A percentile compares a stretch with the other conserved stretches of the same genome.
Conservation (phyloP, 2,113 vertebrate species). For the Propithecus coquereli region DNA sequence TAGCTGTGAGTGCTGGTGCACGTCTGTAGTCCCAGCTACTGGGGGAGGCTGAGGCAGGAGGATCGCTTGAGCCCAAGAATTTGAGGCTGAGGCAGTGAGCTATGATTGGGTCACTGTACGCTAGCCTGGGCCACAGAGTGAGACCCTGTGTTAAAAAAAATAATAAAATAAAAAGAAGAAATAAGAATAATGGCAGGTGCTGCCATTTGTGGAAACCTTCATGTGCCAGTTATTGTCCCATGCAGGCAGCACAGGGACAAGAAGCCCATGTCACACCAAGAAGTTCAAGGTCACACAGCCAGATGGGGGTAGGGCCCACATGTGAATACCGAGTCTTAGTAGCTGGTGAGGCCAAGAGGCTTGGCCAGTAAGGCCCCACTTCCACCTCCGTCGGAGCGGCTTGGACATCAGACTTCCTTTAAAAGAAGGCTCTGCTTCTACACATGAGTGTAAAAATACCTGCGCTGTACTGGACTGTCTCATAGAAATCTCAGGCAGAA, state of each 20-base stretch:
- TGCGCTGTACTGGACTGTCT: neutral
- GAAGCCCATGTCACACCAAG: rapidly evolving
- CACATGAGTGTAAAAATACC: neutral
- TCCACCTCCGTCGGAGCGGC: neutral
- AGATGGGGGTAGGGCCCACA: neutral
- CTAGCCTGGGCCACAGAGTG: no score
- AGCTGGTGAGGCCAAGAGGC: neutral
- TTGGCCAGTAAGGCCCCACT: neutral
- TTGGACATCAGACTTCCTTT: neutral
- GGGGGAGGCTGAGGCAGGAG: no score
- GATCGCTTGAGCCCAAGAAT: no score
- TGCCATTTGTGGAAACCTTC: neutral
- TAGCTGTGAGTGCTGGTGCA: no score
- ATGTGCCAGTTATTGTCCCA: neutral
- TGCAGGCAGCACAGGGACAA: neutral
- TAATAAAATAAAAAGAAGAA: neutral
- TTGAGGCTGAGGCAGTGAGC: no score
- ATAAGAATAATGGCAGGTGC: neutral
- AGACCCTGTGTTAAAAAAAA: no score
- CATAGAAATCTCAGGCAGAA: neutral
- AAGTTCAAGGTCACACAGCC: neutral
- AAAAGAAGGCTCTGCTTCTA: neutral
- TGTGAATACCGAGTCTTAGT: neutral
- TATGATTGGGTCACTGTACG: no score
- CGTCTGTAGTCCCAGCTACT: no score